phyloP scores from a whole-genome alignment of 2,888 invertebrate species.

The Nipponacmea schrenckii region DNA sequence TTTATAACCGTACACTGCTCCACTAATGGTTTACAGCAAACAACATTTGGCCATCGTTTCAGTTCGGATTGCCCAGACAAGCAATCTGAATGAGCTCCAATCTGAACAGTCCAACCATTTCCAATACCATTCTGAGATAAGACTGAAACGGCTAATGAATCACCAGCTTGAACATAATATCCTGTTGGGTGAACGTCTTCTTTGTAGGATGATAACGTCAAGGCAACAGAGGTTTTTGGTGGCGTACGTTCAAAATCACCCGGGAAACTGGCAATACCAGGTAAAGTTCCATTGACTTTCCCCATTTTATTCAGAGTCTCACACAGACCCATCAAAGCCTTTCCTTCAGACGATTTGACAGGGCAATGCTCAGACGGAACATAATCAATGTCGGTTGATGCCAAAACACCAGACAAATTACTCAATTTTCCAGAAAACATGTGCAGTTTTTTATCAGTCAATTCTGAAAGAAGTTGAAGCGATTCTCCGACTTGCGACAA shows the following conservation, averaged over 20 bases:
- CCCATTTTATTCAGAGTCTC: neutral
- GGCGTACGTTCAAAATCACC: neutral
- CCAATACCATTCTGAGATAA: neutral
- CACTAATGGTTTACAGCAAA: neutral
- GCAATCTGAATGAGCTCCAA: neutral
- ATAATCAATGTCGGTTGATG: neutral
- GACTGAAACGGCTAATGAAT: neutral
- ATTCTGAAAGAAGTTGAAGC: neutral
- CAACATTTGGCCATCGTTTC: slow-evolving; percentile 1
- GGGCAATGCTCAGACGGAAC: neutral
- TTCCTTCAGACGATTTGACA: neutral
- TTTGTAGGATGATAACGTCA: neutral
- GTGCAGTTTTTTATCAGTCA: neutral
- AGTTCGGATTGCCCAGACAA: neutral
- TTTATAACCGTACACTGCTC: neutral
- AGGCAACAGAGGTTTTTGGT: neutral
- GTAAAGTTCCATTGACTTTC: neutral
- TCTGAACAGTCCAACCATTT: neutral
- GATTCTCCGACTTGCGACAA: neutral
- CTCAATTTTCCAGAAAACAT: neutral
- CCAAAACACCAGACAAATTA: neutral
- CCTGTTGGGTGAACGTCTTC: neutral
- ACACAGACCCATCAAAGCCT: neutral
- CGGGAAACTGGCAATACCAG: neutral
- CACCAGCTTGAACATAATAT: neutral